Conservation (phyloP, 2,797 vertebrate genomes). For the Chrysocyon brachyurus region DNA sequence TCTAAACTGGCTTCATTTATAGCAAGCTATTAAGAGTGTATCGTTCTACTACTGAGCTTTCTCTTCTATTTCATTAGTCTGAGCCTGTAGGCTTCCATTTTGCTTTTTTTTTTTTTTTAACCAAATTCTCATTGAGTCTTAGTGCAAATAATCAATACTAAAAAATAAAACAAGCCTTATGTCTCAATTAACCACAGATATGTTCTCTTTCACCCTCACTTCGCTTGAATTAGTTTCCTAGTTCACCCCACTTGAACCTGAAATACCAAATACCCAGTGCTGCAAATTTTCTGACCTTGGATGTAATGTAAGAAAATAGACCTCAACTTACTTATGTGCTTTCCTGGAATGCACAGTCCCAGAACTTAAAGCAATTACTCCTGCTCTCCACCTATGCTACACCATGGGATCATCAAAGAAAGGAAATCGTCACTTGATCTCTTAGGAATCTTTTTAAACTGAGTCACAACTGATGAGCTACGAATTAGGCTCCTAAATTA, state of each 20-base stretch:
- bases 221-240: neutral
- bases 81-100: neutral
- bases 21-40: constrained; percentile 7
- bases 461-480: constrained; percentile 3
- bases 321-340: neutral
- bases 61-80: constrained; percentile 2
- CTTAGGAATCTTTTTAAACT: constrained; percentile 46
- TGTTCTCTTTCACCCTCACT: neutral
- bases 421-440: neutral
- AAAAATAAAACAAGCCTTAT: constrained; percentile 31
- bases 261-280: neutral
- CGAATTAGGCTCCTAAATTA: neutral
- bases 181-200: neutral
- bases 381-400: neutral
- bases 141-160: neutral
- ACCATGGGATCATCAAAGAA: neutral
- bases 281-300: neutral
- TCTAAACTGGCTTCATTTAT: neutral
- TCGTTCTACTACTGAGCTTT: neutral
- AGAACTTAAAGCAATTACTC: constrained; percentile 18
- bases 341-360: neutral
- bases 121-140: constrained; percentile 32
- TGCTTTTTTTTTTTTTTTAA: neutral
- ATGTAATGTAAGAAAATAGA: neutral
- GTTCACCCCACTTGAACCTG: constrained; percentile 15